Evolutionary conservation across 2,113 vertebrate species (phyloP), one percentile per base, ranked within the genome.

Genomic region (Eretmochelys imbricata): DNA sequence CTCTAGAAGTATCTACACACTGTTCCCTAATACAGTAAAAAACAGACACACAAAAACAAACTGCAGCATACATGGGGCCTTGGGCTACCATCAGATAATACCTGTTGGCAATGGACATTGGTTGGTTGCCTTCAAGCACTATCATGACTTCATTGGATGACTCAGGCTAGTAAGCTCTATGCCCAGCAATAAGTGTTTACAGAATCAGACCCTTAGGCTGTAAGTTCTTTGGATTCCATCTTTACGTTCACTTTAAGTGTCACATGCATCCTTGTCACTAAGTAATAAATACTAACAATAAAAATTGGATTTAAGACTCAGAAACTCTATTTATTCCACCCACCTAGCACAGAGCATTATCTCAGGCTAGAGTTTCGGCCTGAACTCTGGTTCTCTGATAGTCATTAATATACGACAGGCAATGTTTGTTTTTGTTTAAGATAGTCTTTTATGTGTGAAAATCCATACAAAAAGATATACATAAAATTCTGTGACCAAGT

Each of bases 161-260:
- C 72, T 81, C 54, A 53, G 3, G 0, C 3, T 27, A 65, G 38
- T 27, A 48, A 83, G 46, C 81, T 65, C 57, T 42, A 75, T 35
- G 50, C 10, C 69, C 42, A 75, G 62, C 25, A 85, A 42, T 49
- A 95, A 82, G 72, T 0, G 0, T 0, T 0, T 0, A 24, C 49
- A 10, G 0, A 91, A 83, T 29, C 6, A 57, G 53, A 54, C 50
- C 31, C 85, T 80, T 1, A 0, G 10, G 19, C 62, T 54, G 55
- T 24, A 35, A 49, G 55, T 83, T 0, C 0, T 16, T 78, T 42
- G 53, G 50, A 2, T 85, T 87, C 89, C 57, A 29, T 42, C 88
- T 48, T 1, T 0, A 53, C 14, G 24, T 49, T 55, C 38, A 55
- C 8, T 10, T 46, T 31, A 12, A 95, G 65, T 38, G 29, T 3